These are phyloP conservation scores for Sisyra terminalis DNA, from an alignment of 2,888 invertebrate species.

Conservation along the genomic window DNA sequence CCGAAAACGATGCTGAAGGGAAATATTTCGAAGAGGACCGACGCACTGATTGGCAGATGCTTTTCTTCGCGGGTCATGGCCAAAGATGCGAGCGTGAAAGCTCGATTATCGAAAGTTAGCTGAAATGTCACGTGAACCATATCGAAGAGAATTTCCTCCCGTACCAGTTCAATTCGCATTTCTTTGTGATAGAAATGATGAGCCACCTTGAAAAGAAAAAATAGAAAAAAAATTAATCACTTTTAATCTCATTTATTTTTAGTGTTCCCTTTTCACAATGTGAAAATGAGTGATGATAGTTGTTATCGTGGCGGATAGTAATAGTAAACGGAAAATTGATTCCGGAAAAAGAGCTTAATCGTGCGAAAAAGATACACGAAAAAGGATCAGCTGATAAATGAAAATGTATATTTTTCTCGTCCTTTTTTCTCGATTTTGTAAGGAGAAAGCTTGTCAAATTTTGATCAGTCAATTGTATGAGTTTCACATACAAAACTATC, in stretches of 20 bases:
- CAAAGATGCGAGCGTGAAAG: slow-evolving; percentile 67
- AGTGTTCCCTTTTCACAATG: too few species aligned
- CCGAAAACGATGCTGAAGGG: slow-evolving; percentile 96
- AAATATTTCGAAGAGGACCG: slow-evolving; percentile 88
- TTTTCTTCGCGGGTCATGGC: slow-evolving; percentile 79
- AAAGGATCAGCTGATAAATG: too few species aligned
- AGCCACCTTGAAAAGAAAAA: slow-evolving; percentile 45
- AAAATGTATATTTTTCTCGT: too few species aligned
- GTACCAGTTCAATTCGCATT: slow-evolving; percentile 76
- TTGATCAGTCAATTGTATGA: too few species aligned
- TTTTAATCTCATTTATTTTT: not conserved
- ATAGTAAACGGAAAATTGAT: too few species aligned
- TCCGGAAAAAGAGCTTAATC: too few species aligned
- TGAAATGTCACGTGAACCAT: slow-evolving; percentile 90
- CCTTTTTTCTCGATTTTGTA: too few species aligned
- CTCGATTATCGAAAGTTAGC: slow-evolving; percentile 85
- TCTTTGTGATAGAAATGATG: slow-evolving; percentile 90
- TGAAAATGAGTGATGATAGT: too few species aligned
- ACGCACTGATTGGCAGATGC: slow-evolving; percentile 74
- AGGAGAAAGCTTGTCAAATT: too few species aligned
- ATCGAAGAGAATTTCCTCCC: slow-evolving; percentile 75
- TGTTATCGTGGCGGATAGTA: too few species aligned
- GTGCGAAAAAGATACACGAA: too few species aligned
- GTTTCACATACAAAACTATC: too few species aligned
- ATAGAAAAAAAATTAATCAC: not conserved